Percentiles rank a stretch among this genome's conserved stretches.
Evolutionary conservation across 2,113 vertebrate genomes (phyloP).

Genomic region (Microtus oregoni): DNA sequence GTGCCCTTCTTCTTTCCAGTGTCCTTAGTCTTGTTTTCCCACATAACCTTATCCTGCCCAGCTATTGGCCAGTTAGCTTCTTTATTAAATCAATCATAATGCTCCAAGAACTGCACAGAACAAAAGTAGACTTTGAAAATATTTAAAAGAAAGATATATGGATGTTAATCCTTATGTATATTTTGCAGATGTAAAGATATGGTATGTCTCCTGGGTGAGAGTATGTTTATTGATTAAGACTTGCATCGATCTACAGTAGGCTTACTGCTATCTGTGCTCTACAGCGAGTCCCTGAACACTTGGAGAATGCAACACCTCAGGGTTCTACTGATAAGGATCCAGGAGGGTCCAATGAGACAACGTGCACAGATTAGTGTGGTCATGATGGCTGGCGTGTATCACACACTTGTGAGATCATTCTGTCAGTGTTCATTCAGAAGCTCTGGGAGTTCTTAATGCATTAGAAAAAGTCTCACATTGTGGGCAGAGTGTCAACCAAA

Average conservation of each 20-base stretch:
- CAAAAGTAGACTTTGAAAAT: neutral
- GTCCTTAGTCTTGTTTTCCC: neutral
- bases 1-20: neutral
- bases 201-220: neutral
- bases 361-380: neutral
- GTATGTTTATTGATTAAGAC: too few species aligned
- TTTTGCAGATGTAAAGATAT: neutral
- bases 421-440: too few species aligned
- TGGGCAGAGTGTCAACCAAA: neutral
- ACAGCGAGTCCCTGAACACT: neutral
- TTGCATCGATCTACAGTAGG: neutral
- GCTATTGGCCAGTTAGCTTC: neutral
- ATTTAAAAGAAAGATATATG: neutral
- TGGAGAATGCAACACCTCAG: too few species aligned
- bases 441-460: neutral
- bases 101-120: neutral
- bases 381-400: neutral
- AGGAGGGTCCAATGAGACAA: neutral
- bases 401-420: neutral
- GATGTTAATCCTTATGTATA: too few species aligned
- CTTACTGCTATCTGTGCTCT: neutral
- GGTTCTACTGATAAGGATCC: neutral
- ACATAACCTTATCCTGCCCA: neutral
- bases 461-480: accelerated
- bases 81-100: neutral